Evolutionary conservation across 2,888 invertebrate genomes (phyloP), one percentile per base, ranked within the genome.

Genomic region (Amitus sp.): DNA sequence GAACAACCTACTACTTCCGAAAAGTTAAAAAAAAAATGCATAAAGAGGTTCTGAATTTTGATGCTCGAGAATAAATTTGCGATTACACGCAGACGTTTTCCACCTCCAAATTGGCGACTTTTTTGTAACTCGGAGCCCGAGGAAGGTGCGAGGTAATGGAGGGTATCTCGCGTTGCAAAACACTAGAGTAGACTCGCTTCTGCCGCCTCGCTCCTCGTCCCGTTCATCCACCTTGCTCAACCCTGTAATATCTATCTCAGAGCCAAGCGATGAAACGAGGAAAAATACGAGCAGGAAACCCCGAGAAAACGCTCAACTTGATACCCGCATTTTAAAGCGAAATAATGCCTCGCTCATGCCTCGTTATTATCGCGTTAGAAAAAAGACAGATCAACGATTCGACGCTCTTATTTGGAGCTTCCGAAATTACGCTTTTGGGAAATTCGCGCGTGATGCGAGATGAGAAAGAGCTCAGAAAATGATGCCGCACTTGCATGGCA

Each of bases 101-200:
- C 33, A 57, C 57, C 45, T 64, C 53, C 60, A 64, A 64, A 64
- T 64, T 56, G 60, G 56, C 54, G 54, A 55, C 46, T 61, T 65
- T 49, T 53, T 62, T 45, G 45, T n/a, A n/a, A n/a, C 61, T 58
- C 40, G 46, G 45, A 52, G 61, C 49, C 46, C 27, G 52, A n/a
- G 37, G 27, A 48, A 58, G 37, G 58, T 59, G 61, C 61, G 61
- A 61, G 76, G 77, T 77, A 78, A 79, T 77, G 78, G 77, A 77
- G 76, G 75, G 74, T 76, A 79, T 78, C 77, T 78, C 76, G 77
- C 75, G 73, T 74, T 77, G 77, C 76, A 78, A 79, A 77, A 79
- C 75, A 79, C 73, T 73, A 71, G 68, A 71, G 62, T 70, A 65
- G 53, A 63, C 61, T 58, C 48, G n/a, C n/a, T n/a, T n/a, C 52